phyloP scores from a whole-genome alignment of 2,888 invertebrate species.

The Aproaerema taeniolella region DNA sequence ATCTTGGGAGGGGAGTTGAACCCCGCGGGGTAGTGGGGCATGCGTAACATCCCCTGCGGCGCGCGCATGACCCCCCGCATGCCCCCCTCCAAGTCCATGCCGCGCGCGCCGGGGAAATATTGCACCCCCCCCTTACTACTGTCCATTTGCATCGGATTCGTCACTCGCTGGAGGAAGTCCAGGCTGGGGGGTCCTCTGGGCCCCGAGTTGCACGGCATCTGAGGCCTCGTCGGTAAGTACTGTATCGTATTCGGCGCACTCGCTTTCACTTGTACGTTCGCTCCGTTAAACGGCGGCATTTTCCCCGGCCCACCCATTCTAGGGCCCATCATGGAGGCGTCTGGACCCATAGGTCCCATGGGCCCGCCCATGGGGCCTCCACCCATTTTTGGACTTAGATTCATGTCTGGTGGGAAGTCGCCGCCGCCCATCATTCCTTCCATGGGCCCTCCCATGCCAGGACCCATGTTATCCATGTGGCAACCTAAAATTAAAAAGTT shows the following conservation, averaged over 20 bases:
- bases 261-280: conserved; percentile 95
- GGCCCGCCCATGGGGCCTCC: conserved; percentile 73
- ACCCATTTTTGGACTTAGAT: conserved; percentile 82
- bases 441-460: conserved; percentile 73
- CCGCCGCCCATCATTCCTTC: conserved; percentile 73
- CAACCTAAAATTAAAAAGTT: conserved; percentile 43
- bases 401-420: conserved; percentile 73
- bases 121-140: conserved; percentile 79
- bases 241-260: conserved; percentile 99
- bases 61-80: conserved; percentile 71
- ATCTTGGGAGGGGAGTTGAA: conserved; percentile 69
- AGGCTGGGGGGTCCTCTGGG: conserved; percentile 91
- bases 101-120: conserved; percentile 84
- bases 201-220: conserved; percentile 82
- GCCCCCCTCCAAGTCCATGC: conserved; percentile 69
- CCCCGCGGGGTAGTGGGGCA: conserved; percentile 68
- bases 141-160: conserved; percentile 89
- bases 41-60: conserved; percentile 54
- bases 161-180: conserved; percentile 92
- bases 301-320: conserved; percentile 76
- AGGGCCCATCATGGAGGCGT: conserved; percentile 82
- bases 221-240: conserved; percentile 97
- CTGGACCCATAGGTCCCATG: conserved; percentile 71
- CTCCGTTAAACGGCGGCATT: conserved; percentile 78
- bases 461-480: conserved; percentile 73